Evolutionary conservation across 2,113 vertebrate species (phyloP).

Genomic region (zebrafish (Danio rerio)): GRCz12tu NC_133191.1:35505501-35506000

Average conservation of each 20-base stretch:
- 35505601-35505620: neutral
- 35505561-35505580: neutral
- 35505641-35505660: conserved; percentile 83
- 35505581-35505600: neutral
- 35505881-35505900: conserved; percentile 3
- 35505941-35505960: neutral
- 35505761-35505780: conserved; percentile 62
- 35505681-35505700: conserved; percentile 93
- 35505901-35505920: neutral
- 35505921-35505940: neutral
- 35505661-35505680: conserved; percentile 87
- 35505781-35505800: neutral
- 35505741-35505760: conserved; percentile 88
- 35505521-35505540: neutral
- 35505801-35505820: neutral
- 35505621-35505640: no score
- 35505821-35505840: neutral
- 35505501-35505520: neutral
- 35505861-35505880: neutral
- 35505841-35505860: no score
- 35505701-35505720: conserved; percentile 96
- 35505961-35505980: neutral
- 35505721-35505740: conserved; percentile 84
- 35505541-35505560: neutral
- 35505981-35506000: neutral